Evolutionary conservation across 2,888 invertebrate species (phyloP), one percentile per base, ranked within the genome.

Genomic region (Leptinotarsa juncta): DNA sequence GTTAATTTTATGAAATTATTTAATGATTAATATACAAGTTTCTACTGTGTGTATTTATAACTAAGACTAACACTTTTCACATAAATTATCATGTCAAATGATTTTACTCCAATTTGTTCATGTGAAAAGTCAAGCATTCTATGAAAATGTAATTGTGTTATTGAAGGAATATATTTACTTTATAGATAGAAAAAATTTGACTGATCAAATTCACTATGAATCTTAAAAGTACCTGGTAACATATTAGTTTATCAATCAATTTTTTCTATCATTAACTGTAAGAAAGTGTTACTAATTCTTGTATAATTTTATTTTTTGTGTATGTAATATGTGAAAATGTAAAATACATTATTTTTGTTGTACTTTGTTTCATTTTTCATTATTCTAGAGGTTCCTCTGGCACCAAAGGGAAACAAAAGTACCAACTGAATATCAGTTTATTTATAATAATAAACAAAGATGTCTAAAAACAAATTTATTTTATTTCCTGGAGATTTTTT

Each of bases 271-370:
- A 69, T 68, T 51, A 49, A 66, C 18, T 67, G 32, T 51, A 23
- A 49, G 50, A 18, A 69, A 20, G 15, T 79, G 79, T 78, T 78
- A 70, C 65, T 78, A 73, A 75, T 71, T 77, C 72, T 81, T 81
- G 74, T 81, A 81, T 81, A 81, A 73, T 80, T 81, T 78, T 80
- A 81, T 79, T 81, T 81, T 80, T 74, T 80, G 80, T 79, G 78
- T 77, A 76, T 72, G 78, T 80, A 72, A 76, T 74, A 70, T 66
- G 72, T 73, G 68, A 75, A 70, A 62, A 77, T 77, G 71, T 71
- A 42, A 75, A 78, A 78, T 75, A 78, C 68, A 79, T 70, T 72
- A 74, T 74, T 79, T 65, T 77, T 79, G 77, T 79, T 79, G 55
- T 66, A 77, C 18, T 18, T 68, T 66, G 23, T 23, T 65, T 49